Evolutionary conservation across 2,888 invertebrate genomes (phyloP), one percentile per base, ranked within the genome.

Genomic region (Folsomia candida): DNA sequence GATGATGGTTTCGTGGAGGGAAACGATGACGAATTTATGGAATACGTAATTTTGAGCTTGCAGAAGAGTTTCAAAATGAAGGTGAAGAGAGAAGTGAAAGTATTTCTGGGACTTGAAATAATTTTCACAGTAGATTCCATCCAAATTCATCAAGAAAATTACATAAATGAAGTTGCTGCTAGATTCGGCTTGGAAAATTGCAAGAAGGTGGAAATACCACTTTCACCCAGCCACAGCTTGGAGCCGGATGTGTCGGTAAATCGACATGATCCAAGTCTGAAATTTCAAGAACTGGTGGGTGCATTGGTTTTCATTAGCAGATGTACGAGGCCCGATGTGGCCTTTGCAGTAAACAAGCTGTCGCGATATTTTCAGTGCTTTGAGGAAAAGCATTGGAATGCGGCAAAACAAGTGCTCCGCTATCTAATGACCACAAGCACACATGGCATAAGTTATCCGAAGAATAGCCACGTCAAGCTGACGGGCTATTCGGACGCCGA

Each of bases 401-500:
- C n/a, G n/a, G n/a, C n/a, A n/a, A n/a, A n/a, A n/a, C n/a, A n/a
- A n/a, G n/a, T n/a, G n/a, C n/a, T n/a, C n/a, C n/a, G n/a, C n/a
- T n/a, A n/a, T n/a, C n/a, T n/a, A n/a, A n/a, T n/a, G n/a, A n/a
- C n/a, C n/a, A n/a, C n/a, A n/a, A n/a, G n/a, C n/a, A n/a, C n/a
- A n/a, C n/a, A n/a, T n/a, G 18, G 26, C 59, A 20, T 14, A 24
- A 18, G 20, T 22, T 4, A 3, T 4, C 9, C 3, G 24, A n/a
- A n/a, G n/a, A n/a, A n/a, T n/a, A n/a, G n/a, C n/a, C n/a, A n/a
- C n/a, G n/a, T n/a, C n/a, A n/a, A n/a, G 20, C 3, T 70, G 27
- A 18, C 37, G 14, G 78, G 76, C 4, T 80, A 72, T 47, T 67
- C 64, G 1, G 79, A 80, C 70, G 75, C 79, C 20, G 79, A 80